Percentiles rank a stretch among this genome's conserved stretches.
phyloP scores from a whole-genome alignment of 1,140 invertebrate species.

The Condylostylus longicornis region DNA sequence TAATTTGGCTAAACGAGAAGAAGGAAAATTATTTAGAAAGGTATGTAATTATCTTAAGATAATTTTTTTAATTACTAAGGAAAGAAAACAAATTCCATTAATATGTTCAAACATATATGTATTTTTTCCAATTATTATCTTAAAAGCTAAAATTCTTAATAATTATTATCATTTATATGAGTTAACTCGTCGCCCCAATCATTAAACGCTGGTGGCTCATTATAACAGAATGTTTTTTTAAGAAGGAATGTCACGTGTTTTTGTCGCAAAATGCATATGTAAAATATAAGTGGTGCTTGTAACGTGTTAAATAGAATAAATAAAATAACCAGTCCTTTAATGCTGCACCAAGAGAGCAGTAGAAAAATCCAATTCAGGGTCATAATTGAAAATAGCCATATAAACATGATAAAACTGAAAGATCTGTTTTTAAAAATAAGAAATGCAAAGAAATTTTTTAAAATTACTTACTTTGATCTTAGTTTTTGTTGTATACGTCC shows the following conservation, averaged over 20 bases:
- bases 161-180: constrained; percentile 59
- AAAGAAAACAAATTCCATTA: not conserved
- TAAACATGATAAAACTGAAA: constrained; percentile 62
- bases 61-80: constrained; percentile 11
- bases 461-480: constrained; percentile 48
- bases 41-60: constrained; percentile 37
- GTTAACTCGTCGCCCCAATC: constrained; percentile 80
- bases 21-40: constrained; percentile 85
- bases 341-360: constrained; percentile 52
- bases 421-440: constrained; percentile 15
- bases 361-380: constrained; percentile 56
- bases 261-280: constrained; percentile 58
- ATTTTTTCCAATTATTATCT: not conserved
- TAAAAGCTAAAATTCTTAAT: constrained; percentile 17
- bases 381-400: constrained; percentile 57
- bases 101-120: not conserved
- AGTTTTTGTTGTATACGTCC: constrained; percentile 72
- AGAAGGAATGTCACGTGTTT: constrained; percentile 59
- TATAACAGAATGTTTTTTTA: constrained; percentile 59
- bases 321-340: constrained; percentile 51
- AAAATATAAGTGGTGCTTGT: constrained; percentile 54
- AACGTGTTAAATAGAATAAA: constrained; percentile 57
- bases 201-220: constrained; percentile 43
- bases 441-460: not conserved
- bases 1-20: constrained; percentile 52